These are phyloP conservation scores for Melangyna quadrimaculata DNA, from an alignment of 2,888 invertebrate species.

Conservation along the genomic window DNA sequence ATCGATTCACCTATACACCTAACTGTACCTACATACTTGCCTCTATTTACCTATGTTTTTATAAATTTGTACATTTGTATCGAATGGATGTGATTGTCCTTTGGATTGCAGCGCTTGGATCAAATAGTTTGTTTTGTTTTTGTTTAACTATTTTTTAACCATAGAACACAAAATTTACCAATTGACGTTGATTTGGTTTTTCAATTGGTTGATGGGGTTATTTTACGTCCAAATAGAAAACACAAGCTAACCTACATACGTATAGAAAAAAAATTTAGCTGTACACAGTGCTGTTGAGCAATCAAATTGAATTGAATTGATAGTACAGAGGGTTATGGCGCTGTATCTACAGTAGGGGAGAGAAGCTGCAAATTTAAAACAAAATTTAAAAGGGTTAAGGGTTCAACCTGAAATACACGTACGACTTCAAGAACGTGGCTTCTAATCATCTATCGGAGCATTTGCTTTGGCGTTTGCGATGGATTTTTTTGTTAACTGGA, in stretches of 20 bases:
- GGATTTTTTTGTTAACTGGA: no score
- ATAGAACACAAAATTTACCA: neutral
- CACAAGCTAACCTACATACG: neutral
- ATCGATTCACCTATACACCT: neutral
- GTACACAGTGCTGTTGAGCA: neutral
- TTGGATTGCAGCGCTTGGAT: neutral
- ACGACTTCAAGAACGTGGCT: no score
- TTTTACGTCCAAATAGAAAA: constrained; percentile 23
- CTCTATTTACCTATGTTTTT: neutral
- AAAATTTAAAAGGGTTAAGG: neutral
- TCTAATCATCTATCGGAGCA: no score
- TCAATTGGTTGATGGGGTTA: constrained; percentile 56
- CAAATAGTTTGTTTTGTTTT: neutral
- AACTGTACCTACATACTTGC: neutral
- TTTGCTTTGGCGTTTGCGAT: no score
- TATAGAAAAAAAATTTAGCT: neutral
- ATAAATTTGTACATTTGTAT: neutral
- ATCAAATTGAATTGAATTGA: constrained; percentile 6
- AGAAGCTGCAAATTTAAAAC: neutral
- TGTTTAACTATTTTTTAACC: neutral
- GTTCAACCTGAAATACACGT: no score
- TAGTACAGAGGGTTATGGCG: neutral
- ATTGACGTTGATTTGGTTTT: constrained; percentile 23
- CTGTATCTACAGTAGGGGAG: neutral
- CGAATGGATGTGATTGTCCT: neutral